Base-by-base conservation (phyloP, 2,113 vertebrate genomes). In the Lanius ludovicianus region DNA sequence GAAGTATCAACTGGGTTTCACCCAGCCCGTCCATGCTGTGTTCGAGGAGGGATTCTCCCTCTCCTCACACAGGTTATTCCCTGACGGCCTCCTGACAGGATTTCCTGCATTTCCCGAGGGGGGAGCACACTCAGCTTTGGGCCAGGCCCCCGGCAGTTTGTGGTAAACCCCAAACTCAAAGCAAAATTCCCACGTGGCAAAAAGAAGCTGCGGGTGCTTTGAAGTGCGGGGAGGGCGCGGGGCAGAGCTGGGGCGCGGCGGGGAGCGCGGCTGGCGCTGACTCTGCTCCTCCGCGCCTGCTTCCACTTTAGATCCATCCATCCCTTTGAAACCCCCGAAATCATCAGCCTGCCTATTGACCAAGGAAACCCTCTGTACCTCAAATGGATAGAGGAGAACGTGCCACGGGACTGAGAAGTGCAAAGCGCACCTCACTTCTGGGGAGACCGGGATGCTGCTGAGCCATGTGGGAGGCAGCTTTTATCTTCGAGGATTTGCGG, bases 331-430 rank as follows among this genome's bases (percentile, higher is more conserved):
- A 98, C 98, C 73, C 98, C 99, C 24, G 98, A 99, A 30, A 87
- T 99, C 91, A 98, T 99, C 97, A 99, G 99, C 95, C 95, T 99
- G 95, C 96, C 96, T 1, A 98, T 99, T 37, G 98, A 98, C n/a
- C 98, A 97, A 49, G 98, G 98, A 93, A 99, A 98, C 75, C 95
- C 94, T 50, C 93, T 90, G 28, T 99, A 98, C 95, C 90, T 99
- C 77, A 97, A 94, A 24, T 99, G 98, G 98, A 98, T 99, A 41
- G 98, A 98, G 50, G 98, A 99, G 30, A 98, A 90, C 4, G 88
- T 98, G 79, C 97, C 97, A 2, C 96, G 97, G 35, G 90, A 97
- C 62, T 13, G 31, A 42, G 11, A 0, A 19, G n/a, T 1, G 13
- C 50, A 1, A 15, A 15, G 27, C 3, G 35, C 73, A 0, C 25